phyloP scores from a whole-genome alignment of 2,888 invertebrate genomes.

The Cryptophagus acutangulus region DNA sequence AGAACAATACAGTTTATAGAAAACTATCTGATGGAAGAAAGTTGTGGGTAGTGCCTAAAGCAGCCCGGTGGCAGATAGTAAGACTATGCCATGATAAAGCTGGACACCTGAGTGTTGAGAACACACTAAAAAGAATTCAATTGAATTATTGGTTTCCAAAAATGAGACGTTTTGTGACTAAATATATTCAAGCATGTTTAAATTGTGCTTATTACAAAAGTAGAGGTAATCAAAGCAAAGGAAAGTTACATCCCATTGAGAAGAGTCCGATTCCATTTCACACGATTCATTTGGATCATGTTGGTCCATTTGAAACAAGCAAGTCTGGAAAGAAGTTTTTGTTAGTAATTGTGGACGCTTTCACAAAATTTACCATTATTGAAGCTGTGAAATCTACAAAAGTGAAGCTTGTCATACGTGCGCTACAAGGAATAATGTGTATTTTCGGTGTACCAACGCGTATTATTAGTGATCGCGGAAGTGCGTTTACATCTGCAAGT shows the following conservation, averaged over 20 bases:
- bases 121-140: conserved; percentile 32
- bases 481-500: conserved; percentile 9
- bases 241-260: conserved; percentile 15
- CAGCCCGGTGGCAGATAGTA: conserved; percentile 27
- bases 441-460: conserved; percentile 23
- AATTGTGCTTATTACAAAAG: conserved; percentile 14
- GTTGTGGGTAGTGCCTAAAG: conserved; percentile 35
- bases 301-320: conserved; percentile 25
- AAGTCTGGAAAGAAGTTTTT: conserved; percentile 10
- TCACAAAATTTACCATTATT: conserved; percentile 17
- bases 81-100: conserved; percentile 38
- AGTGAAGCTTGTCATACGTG: conserved; percentile 21
- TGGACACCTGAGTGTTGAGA: conserved; percentile 39
- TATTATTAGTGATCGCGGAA: conserved; percentile 11
- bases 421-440: conserved; percentile 14
- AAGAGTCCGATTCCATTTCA: conserved; percentile 13
- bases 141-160: conserved; percentile 23
- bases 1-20: conserved; percentile 11
- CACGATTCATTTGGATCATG: conserved; percentile 22
- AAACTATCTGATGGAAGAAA: conserved; percentile 10
- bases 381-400: conserved; percentile 20
- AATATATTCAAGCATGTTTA: conserved; percentile 27
- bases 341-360: conserved; percentile 12
- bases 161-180: conserved; percentile 18
- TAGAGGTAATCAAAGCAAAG: conserved; percentile 13